phyloP scores from a whole-genome alignment of 2,888 invertebrate genomes.

The Trichopria drosophilae region DNA sequence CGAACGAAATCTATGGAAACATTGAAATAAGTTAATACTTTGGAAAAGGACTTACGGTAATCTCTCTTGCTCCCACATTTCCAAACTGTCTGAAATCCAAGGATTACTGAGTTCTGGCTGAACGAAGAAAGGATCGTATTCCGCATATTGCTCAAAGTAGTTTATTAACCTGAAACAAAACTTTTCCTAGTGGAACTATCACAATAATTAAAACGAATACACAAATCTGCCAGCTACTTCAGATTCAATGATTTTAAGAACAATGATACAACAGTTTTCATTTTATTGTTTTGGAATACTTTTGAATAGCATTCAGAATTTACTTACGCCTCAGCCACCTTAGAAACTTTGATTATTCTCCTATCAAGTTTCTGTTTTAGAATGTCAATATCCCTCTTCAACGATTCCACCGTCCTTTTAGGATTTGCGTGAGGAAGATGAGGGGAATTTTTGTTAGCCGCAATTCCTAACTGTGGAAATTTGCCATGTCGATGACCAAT shows the following conservation, averaged over 20 bases:
- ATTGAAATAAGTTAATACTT: no score
- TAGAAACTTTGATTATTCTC: constrained; percentile 86
- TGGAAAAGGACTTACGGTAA: constrained; percentile 78
- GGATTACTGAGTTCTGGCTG: constrained; percentile 94
- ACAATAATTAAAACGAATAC: constrained; percentile 2
- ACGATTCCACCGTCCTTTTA: constrained; percentile 64
- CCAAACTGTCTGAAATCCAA: constrained; percentile 93
- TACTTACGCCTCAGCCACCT: constrained; percentile 91
- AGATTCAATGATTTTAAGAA: no score
- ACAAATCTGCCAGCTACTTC: no score
- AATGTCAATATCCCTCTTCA: constrained; percentile 72
- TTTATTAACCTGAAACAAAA: constrained; percentile 71
- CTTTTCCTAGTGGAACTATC: constrained; percentile 1
- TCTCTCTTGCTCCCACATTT: constrained; percentile 97
- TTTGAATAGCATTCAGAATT: neutral
- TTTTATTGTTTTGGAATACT: neutral
- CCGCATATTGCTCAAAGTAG: constrained; percentile 93
- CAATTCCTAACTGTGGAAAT: constrained; percentile 57
- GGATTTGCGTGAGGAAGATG: constrained; percentile 59
- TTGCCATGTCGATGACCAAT: constrained; percentile 3
- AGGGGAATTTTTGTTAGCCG: constrained; percentile 65
- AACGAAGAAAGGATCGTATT: constrained; percentile 94
- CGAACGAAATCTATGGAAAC: no score
- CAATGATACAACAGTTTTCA: no score
- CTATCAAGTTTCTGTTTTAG: constrained; percentile 80